A percentile compares a stretch with the other conserved stretches of the same genome.
Evolutionary conservation across 2,797 vertebrate genomes (phyloP).

Genomic region (Pelochelys cantorii): DNA sequence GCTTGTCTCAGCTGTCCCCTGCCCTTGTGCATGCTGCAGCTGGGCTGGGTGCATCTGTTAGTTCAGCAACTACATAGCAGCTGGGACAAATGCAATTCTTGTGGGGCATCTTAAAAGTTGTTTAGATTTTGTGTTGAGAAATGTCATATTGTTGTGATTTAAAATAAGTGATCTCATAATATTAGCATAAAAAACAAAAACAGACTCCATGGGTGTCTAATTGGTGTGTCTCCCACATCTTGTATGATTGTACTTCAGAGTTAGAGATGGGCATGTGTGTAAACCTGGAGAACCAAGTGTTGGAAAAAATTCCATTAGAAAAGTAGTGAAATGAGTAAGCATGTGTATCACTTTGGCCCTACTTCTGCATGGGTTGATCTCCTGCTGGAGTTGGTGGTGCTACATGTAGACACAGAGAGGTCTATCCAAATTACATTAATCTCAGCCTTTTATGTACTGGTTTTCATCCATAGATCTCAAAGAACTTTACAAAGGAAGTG

Average conservation of each 20-base stretch:
- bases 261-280: neutral
- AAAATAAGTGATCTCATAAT: neutral
- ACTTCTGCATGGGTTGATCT: neutral
- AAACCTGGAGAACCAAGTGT: neutral
- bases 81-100: neutral
- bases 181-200: neutral
- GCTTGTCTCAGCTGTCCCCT: neutral
- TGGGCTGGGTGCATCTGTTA: neutral
- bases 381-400: too few relatives aligned
- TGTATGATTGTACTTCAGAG: neutral
- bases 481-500: neutral
- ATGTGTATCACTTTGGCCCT: neutral
- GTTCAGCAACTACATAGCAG: neutral
- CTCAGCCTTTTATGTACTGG: neutral
- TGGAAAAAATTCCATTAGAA: neutral
- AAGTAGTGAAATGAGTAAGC: neutral
- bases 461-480: neutral
- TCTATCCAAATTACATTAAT: neutral
- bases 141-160: neutral
- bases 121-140: neutral
- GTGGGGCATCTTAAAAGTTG: neutral
- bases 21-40: neutral
- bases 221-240: neutral
- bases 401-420: neutral
- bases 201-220: neutral